Evolutionary conservation across 1,140 invertebrate genomes (phyloP).

Genomic region (Diuraphis noxia): DNA sequence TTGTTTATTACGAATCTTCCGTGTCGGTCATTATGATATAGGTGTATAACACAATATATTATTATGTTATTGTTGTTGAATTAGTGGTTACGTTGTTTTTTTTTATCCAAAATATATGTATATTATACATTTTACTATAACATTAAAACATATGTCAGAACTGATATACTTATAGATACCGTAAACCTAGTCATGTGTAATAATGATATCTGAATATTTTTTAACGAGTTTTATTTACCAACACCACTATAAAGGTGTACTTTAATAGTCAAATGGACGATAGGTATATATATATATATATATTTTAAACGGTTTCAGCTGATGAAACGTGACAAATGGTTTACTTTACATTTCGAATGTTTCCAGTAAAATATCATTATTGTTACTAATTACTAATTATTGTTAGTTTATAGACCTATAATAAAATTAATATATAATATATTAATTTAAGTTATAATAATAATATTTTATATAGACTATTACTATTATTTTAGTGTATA

Average conservation of each 20-base stretch:
- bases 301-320: background rate
- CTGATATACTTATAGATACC: background rate
- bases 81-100: background rate
- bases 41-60: background rate
- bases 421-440: background rate
- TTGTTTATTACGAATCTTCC: slow-evolving; percentile 21
- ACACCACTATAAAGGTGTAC: background rate
- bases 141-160: background rate
- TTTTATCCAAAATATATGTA: background rate
- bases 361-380: background rate
- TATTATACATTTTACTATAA: background rate
- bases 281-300: background rate
- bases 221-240: background rate
- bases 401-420: background rate
- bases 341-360: background rate
- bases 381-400: too few relatives aligned
- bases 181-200: background rate
- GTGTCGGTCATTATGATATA: background rate
- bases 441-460: background rate
- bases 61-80: background rate
- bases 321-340: background rate
- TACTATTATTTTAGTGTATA: background rate
- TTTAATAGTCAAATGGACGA: background rate
- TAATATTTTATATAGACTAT: background rate
- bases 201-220: background rate